phyloP scores from a whole-genome alignment of 2,797 vertebrate genomes.

The Clarias platycephalus region DNA sequence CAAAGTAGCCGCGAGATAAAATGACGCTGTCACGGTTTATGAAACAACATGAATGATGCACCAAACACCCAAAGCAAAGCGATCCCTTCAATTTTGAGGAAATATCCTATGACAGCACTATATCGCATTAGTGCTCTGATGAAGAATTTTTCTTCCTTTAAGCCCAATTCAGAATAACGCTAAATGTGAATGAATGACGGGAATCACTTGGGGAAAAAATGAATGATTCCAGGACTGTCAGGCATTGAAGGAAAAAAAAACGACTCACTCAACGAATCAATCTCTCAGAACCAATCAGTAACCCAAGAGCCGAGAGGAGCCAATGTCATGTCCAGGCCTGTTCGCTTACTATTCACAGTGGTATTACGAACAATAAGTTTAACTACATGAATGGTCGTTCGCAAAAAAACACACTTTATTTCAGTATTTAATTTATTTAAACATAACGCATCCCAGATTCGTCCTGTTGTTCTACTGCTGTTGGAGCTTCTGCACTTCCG shows the following conservation, averaged over 20 bases:
- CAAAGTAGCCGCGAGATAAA: background rate
- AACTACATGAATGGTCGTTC: background rate
- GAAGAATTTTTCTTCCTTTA: background rate
- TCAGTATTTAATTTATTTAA: background rate
- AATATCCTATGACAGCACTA: slow-evolving; percentile 14
- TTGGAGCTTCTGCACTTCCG: background rate
- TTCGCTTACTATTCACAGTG: background rate
- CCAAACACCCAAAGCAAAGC: background rate
- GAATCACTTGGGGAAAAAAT: background rate
- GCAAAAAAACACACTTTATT: background rate
- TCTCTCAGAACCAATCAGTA: background rate
- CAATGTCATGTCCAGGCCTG: background rate
- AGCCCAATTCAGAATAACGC: background rate
- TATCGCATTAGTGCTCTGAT: background rate
- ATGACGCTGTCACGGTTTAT: background rate
- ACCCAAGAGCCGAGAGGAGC: background rate
- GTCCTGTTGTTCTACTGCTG: background rate
- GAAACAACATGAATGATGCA: background rate
- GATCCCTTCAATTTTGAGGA: background rate
- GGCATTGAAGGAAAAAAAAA: background rate
- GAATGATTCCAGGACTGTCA: background rate
- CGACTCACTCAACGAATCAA: background rate
- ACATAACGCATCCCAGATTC: background rate
- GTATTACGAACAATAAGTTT: background rate
- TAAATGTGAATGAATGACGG: background rate